Conservation (phyloP, 2,888 invertebrate genomes). For the Melanostoma scalare region DNA sequence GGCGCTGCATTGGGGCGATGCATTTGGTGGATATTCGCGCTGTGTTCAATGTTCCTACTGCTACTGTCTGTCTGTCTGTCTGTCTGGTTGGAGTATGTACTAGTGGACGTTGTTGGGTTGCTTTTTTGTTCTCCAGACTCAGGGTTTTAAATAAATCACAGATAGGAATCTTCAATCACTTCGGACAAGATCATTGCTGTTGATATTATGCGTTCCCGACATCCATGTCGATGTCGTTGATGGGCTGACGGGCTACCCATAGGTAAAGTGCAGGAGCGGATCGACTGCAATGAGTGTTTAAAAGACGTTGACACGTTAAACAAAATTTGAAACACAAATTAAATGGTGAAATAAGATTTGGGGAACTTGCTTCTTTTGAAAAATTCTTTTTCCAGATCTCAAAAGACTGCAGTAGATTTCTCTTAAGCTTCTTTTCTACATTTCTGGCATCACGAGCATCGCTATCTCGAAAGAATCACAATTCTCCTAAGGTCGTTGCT, state of each 20-base stretch:
- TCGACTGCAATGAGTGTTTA: too few relatives aligned
- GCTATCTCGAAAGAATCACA: too few relatives aligned
- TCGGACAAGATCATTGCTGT: constrained; percentile 72
- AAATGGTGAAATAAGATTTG: too few relatives aligned
- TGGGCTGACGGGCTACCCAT: constrained; percentile 46
- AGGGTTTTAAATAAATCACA: constrained; percentile 69
- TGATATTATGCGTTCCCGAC: constrained; percentile 71
- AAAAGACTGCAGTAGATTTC: too few relatives aligned
- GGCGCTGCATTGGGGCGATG: constrained; percentile 26
- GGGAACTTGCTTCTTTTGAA: too few relatives aligned
- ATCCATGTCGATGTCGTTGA: constrained; percentile 66
- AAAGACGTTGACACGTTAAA: too few relatives aligned
- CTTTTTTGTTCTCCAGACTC: constrained; percentile 20
- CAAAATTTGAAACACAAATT: too few relatives aligned
- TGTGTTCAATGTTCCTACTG: constrained; percentile 28
- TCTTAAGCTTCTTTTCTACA: too few relatives aligned
- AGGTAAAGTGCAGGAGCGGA: constrained; percentile 3
- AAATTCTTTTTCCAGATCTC: too few relatives aligned
- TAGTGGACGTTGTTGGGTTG: constrained; percentile 14
- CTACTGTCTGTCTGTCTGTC: constrained; percentile 33
- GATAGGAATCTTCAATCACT: constrained; percentile 73
- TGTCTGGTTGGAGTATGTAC: constrained; percentile 17
- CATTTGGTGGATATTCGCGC: constrained; percentile 48
- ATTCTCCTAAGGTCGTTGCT: too few relatives aligned
- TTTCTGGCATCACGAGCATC: too few relatives aligned